Base-by-base conservation (phyloP, 2,888 invertebrate species). In the Ganaspis brasiliensis region DNA sequence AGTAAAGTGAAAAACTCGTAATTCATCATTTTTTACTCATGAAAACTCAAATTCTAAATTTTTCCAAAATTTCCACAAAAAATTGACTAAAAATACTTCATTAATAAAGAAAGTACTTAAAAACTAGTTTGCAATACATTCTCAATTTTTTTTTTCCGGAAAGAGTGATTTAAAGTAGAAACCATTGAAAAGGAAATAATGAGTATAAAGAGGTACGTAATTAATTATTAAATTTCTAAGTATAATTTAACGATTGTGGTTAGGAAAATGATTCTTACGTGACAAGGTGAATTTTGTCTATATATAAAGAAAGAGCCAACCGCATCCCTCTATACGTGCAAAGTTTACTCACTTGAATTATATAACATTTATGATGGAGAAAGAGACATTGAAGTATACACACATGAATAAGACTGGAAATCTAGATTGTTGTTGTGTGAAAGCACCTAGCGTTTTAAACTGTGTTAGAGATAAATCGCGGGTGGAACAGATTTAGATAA, bases 331-430 rank as follows among this genome's bases (percentile, higher is more conserved):
- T 21, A 19, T 19, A 40, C 31, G 63, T 63, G 12, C 21, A 63
- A 63, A 63, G 37, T 37, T n/a, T 63, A 63, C 37, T 40, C 40
- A 24, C 21, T 40, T n/a, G 21, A 12, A 19, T 63, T 63, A 63
- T 63, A 63, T 40, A 63, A 63, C 40, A 12, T 14, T 21, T 14
- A 63, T 40, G 63, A 40, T 63, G 14, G 40, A 63, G 63, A 63
- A 63, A 37, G 63, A 63, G 63, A 37, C 63, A 63, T 21, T 19
- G 19, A 63, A 37, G 19, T 37, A 63, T 37, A 63, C 19, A 63
- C 37, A 37, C 21, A 40, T 1, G 12, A 63, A 14, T 21, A 12
- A 21, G 14, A 24, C 63, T 21, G 21, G 19, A 21, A 63, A 63
- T 37, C 21, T 2, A 63, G 63, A 40, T 63, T 24, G 19, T 37